phyloP scores from a whole-genome alignment of 2,888 invertebrate species.

The Parthenolecanium corni region DNA sequence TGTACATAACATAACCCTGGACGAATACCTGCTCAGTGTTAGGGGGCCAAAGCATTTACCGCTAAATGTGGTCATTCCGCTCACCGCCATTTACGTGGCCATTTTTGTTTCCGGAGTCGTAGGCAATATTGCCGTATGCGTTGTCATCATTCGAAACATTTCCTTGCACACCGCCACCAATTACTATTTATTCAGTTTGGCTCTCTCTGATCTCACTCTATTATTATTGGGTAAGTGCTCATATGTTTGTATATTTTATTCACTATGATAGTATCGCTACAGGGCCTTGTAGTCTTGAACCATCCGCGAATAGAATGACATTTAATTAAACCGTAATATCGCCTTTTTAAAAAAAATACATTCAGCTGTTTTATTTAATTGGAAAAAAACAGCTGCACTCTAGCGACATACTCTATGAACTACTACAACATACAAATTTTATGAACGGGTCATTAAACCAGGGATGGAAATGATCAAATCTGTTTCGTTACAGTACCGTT shows the following conservation, averaged over 20 bases:
- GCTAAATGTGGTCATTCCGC: slow-evolving; percentile 41
- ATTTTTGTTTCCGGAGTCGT: slow-evolving; percentile 73
- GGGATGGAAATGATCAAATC: too few relatives aligned
- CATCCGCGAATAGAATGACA: too few relatives aligned
- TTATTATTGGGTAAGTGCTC: slow-evolving; percentile 62
- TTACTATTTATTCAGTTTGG: slow-evolving; percentile 79
- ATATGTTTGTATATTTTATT: not conserved
- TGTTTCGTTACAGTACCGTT: too few relatives aligned
- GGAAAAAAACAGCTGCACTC: too few relatives aligned
- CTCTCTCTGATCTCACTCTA: slow-evolving; percentile 71
- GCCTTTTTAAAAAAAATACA: too few relatives aligned
- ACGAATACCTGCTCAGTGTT: slow-evolving; percentile 47
- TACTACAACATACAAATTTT: too few relatives aligned
- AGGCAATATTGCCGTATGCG: slow-evolving; percentile 73
- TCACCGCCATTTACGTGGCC: slow-evolving; percentile 57
- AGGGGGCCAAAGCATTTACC: slow-evolving; percentile 54
- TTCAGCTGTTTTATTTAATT: too few relatives aligned
- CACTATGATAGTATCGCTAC: too few relatives aligned
- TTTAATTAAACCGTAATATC: too few relatives aligned
- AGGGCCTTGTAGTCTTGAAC: too few relatives aligned
- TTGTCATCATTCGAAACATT: slow-evolving; percentile 67
- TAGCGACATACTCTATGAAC: too few relatives aligned
- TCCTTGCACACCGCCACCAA: slow-evolving; percentile 85
- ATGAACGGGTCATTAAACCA: too few relatives aligned
- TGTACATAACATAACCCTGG: slow-evolving; percentile 44